Percentiles rank a stretch among this genome's conserved stretches.
These are phyloP conservation scores for Mormyrus proboscirostris DNA, from an alignment of 2,797 vertebrate genomes.

Conservation along the genomic window DNA sequence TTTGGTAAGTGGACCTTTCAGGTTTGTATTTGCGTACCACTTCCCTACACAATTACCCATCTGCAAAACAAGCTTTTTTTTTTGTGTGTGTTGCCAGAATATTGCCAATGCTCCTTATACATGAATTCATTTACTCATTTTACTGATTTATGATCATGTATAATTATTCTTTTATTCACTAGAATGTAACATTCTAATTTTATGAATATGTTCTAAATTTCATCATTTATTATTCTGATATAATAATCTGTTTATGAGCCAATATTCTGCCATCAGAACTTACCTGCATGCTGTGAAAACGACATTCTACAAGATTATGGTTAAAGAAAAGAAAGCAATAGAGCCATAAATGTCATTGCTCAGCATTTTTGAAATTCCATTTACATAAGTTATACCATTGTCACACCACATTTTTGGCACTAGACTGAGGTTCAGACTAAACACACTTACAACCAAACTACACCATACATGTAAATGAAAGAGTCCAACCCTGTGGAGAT, in stretches of 20 bases:
- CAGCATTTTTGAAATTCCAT: not conserved
- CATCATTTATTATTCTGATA: not conserved
- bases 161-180: not conserved
- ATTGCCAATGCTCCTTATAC: not conserved
- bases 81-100: not conserved
- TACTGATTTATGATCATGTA: not conserved
- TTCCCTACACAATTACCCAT: not conserved
- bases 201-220: not conserved
- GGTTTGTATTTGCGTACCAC: too few species aligned
- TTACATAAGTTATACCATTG: not conserved
- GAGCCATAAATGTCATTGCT: not conserved
- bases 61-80: not conserved
- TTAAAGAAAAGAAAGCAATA: not conserved
- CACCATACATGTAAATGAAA: too few species aligned
- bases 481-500: too few species aligned
- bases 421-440: too few species aligned
- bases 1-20: too few species aligned
- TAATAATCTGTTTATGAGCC: not conserved
- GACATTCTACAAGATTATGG: not conserved
- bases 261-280: not conserved
- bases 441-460: too few species aligned
- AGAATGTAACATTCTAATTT: not conserved
- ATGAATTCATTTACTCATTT: not conserved
- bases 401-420: not conserved
- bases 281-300: not conserved